Evolutionary conservation across 2,888 invertebrate species (phyloP), one percentile per base, ranked within the genome.

Genomic region (Eupithecia tripunctaria): DNA sequence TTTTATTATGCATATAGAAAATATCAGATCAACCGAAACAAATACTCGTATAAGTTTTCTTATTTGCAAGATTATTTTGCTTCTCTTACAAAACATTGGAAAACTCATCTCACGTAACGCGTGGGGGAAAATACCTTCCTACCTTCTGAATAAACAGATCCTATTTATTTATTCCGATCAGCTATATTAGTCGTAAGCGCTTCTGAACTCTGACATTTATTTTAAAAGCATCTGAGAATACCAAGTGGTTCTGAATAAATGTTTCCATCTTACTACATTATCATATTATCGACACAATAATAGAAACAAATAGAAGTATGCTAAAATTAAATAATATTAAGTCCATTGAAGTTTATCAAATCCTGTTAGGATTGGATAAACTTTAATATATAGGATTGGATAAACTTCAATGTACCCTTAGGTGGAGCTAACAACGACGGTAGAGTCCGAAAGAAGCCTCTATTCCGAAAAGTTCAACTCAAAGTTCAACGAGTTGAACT

Each of bases 211-310:
- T 51, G 51, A 51, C 51, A 51, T 51, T 51, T 21, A 21, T 51
- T 51, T 51, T 51, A 51, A 51, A 51, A 51, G 51, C 21, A 51
- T 51, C 51, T 1, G 12, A 21, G 21, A 51, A 51, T 47, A 47
- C 51, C 25, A 56, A 56, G 5, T 25, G 14, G 56, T n/a, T 47
- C n/a, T n/a, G n/a, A n/a, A 47, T n/a, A n/a, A n/a, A 21, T 56
- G 56, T 56, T 56, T 25, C 56, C 56, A 56, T 56, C 56, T 51
- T 51, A n/a, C 6, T 18, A 47, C n/a, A 47, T n/a, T n/a, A 51
- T 21, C 8, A 10, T 21, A 51, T n/a, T n/a, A 8, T 47, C 47
- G 10, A 51, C 51, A 36, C 1, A 36, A 36, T 36, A 36, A 36
- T 8, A 5, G 8, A 36, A 36, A 36, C 7, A 8, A 36, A 36